phyloP scores from a whole-genome alignment of 2,797 vertebrate genomes.

The Enteromius paludinosus region DNA sequence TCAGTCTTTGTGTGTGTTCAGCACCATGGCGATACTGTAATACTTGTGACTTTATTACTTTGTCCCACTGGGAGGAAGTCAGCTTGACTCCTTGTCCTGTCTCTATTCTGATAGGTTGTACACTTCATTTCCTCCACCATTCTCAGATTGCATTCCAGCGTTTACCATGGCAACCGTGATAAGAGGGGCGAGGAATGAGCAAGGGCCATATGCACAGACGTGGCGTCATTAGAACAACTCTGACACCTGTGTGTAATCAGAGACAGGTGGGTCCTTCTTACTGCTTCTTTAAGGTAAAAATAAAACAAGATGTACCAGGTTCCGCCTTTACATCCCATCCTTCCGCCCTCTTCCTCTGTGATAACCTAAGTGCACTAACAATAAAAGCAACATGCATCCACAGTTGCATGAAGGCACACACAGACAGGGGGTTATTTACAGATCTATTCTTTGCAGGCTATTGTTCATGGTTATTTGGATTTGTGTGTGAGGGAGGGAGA shows the following conservation, averaged over 20 bases:
- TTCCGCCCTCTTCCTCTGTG: constrained; percentile 31
- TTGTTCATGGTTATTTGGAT: constrained; percentile 24
- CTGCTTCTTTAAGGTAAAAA: constrained; percentile 11
- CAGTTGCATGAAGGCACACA: constrained; percentile 41
- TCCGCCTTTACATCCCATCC: not conserved
- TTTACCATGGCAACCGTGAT: constrained; percentile 33
- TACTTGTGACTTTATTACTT: constrained; percentile 28
- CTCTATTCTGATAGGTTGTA: constrained; percentile 47
- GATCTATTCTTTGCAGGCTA: constrained; percentile 8
- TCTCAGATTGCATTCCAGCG: constrained; percentile 51
- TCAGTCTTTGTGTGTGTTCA: not conserved
- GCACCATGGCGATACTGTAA: constrained; percentile 9
- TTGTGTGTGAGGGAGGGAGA: constrained; percentile 19
- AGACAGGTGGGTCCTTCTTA: constrained; percentile 18
- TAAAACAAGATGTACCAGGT: constrained; percentile 1
- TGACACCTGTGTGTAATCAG: constrained; percentile 26
- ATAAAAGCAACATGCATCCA: constrained; percentile 51
- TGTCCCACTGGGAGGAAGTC: constrained; percentile 46
- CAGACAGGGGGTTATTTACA: constrained; percentile 19
- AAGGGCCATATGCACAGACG: not conserved
- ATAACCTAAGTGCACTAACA: constrained; percentile 48
- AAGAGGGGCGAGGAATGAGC: not conserved
- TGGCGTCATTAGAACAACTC: not conserved
- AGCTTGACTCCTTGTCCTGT: constrained; percentile 51
- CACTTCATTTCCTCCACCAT: constrained; percentile 47